Evolutionary conservation across 2,888 invertebrate genomes (phyloP).

Genomic region (Eurytoma adleriae): DNA sequence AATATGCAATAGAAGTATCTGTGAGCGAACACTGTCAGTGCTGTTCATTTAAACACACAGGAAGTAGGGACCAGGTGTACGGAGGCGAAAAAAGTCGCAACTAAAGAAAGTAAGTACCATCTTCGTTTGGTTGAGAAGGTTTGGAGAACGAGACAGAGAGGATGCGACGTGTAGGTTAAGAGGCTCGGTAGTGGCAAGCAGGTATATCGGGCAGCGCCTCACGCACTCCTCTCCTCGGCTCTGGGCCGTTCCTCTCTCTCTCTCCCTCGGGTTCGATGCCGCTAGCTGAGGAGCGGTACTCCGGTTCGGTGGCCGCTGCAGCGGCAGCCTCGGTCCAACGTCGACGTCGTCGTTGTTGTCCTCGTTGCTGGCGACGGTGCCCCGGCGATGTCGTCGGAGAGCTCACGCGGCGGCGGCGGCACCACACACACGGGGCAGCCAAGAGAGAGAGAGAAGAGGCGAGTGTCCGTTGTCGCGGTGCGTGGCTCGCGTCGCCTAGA

Average conservation of each 20-base stretch:
- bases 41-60: too few species aligned
- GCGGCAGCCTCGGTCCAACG: too few species aligned
- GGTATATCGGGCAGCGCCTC: not conserved
- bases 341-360: too few species aligned
- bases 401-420: too few species aligned
- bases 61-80: too few species aligned
- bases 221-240: slow-evolving; percentile 37
- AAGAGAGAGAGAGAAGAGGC: slow-evolving; percentile 6
- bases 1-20: too few species aligned
- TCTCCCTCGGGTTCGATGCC: slow-evolving; percentile 27
- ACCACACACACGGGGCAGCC: not conserved
- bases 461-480: not conserved
- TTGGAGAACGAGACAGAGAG: slow-evolving; percentile 43
- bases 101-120: slow-evolving; percentile 43
- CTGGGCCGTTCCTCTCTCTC: slow-evolving; percentile 17
- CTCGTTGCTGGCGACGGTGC: too few species aligned
- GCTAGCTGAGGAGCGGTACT: not conserved
- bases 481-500: not conserved
- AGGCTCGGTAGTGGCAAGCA: slow-evolving; percentile 37
- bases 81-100: not conserved
- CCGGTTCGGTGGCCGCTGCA: too few species aligned
- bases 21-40: too few species aligned
- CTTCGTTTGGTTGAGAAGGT: slow-evolving; percentile 20
- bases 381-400: too few species aligned
- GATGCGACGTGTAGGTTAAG: slow-evolving; percentile 48